Evolutionary conservation across 2,113 vertebrate species (phyloP).

Genomic region (Chloropsis cyanopogon): DNA sequence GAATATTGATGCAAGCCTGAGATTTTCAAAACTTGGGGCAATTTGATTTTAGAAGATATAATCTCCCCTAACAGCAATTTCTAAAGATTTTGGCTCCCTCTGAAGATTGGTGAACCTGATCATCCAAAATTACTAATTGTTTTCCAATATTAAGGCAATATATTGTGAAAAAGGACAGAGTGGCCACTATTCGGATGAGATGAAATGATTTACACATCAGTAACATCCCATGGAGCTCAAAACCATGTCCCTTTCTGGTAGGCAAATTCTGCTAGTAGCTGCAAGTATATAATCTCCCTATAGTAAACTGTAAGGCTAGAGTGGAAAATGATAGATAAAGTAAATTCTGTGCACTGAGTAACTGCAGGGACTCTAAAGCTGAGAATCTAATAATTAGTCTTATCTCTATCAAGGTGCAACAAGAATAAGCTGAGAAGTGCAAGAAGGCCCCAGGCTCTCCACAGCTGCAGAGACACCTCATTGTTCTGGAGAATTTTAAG

Average conservation of each 20-base stretch:
- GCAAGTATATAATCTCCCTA: neutral
- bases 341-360: neutral
- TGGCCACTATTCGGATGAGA: neutral
- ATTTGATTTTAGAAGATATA: neutral
- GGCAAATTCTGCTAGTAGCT: neutral
- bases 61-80: neutral
- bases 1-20: neutral
- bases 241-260: neutral
- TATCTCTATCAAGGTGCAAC: slow-evolving; percentile 3
- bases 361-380: neutral
- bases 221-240: neutral
- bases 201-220: neutral
- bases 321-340: neutral
- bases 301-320: neutral
- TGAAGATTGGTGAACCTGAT: neutral
- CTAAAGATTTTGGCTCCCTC: neutral
- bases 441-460: neutral
- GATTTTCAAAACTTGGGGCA: neutral
- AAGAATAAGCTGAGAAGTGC: neutral
- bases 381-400: neutral
- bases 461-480: neutral
- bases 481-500: slow-evolving; percentile 7
- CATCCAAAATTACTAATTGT: neutral
- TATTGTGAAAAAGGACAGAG: neutral
- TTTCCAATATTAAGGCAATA: neutral